Evolutionary conservation across 2,888 invertebrate species (phyloP).

Genomic region (Argynnis bischoffii): DNA sequence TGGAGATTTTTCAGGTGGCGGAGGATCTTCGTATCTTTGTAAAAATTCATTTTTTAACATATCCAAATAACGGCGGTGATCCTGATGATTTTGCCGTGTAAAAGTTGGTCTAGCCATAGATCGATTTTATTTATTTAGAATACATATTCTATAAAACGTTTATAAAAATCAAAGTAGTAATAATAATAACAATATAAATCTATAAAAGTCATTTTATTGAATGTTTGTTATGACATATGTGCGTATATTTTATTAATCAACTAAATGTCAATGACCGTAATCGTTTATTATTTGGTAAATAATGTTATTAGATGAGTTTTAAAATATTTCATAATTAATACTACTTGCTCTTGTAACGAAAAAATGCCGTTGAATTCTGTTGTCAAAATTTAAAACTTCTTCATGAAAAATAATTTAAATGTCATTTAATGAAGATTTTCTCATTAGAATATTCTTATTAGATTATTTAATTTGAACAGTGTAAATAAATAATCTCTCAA

Average conservation of each 20-base stretch:
- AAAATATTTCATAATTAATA: too few species aligned
- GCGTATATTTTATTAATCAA: conserved; percentile 2
- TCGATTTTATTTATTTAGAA: conserved; percentile 13
- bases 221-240: conserved; percentile 12
- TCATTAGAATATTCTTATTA: too few species aligned
- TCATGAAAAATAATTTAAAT: too few species aligned
- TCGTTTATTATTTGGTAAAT: conserved; percentile 8
- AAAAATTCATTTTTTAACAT: conserved; percentile 64
- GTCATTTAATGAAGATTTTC: too few species aligned
- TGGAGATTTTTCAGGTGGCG: conserved; percentile 42
- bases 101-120: conserved; percentile 50
- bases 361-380: too few species aligned
- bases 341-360: too few species aligned
- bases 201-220: conserved; percentile 25
- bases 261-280: conserved; percentile 2
- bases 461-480: too few species aligned
- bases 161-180: conserved; percentile 38
- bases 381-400: too few species aligned
- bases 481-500: conserved; percentile 18
- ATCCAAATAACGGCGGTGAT: conserved; percentile 63
- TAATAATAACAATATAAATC: conserved; percentile 37
- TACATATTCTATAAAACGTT: conserved; percentile 23
- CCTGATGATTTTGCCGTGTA: conserved; percentile 59
- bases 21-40: conserved; percentile 49
- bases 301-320: too few species aligned